phyloP scores from a whole-genome alignment of 2,888 invertebrate genomes.

The Geotrupes spiniger region DNA sequence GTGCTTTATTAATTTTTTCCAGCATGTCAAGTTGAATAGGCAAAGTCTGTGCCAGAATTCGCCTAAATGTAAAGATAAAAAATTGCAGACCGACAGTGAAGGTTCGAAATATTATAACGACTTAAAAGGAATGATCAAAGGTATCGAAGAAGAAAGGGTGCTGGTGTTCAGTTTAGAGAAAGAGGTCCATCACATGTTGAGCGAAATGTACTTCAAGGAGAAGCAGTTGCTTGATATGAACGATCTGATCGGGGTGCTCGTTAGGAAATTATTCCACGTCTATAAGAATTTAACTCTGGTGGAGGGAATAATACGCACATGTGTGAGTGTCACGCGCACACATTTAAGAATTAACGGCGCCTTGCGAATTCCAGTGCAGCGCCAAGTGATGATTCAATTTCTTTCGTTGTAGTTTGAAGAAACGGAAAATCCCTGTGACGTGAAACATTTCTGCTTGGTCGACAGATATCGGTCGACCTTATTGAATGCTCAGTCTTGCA shows the following conservation, averaged over 20 bases:
- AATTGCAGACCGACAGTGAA: no score
- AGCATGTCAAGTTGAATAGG: no score
- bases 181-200: slow-evolving; percentile 13
- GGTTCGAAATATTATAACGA: no score
- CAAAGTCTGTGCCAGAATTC: no score
- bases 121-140: slow-evolving; percentile 2
- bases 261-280: slow-evolving; percentile 18
- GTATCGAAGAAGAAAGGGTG: slow-evolving; percentile 9
- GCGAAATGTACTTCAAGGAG: slow-evolving; percentile 17
- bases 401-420: slow-evolving; percentile 10
- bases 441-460: not conserved
- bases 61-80: no score
- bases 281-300: slow-evolving; percentile 17
- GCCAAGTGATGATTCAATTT: no score
- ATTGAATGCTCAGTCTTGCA: not conserved
- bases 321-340: slow-evolving; percentile 3
- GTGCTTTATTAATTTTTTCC: no score
- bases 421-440: not conserved
- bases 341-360: no score
- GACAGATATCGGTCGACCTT: not conserved
- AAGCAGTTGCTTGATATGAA: slow-evolving; percentile 20
- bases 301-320: slow-evolving; percentile 8
- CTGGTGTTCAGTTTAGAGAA: slow-evolving; percentile 12
- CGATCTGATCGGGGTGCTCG: slow-evolving; percentile 20
- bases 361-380: no score